phyloP scores from a whole-genome alignment of 2,797 vertebrate species.

The Gobio occitaniae region DNA sequence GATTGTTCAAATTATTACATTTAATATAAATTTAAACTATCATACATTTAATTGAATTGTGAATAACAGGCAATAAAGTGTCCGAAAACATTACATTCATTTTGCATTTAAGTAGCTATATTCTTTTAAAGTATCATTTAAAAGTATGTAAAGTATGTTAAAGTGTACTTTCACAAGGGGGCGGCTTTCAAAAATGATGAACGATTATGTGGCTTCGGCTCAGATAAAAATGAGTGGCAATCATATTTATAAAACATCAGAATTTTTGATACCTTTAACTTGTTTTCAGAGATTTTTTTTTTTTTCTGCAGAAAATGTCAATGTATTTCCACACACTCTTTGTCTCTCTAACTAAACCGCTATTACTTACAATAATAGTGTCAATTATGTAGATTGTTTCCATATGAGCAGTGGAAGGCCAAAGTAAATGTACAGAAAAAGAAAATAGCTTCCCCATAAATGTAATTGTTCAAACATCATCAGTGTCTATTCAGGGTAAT shows the following conservation, averaged over 20 bases:
- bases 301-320: not conserved
- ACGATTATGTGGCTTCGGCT: not conserved
- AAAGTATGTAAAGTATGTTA: not conserved
- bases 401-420: not conserved
- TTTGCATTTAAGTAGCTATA: not conserved
- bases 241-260: not conserved
- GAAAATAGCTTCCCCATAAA: not conserved
- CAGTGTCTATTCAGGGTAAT: constrained; percentile 2
- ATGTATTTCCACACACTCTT: not conserved
- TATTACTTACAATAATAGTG: constrained; percentile 4
- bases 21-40: not conserved
- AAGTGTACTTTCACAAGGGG: not conserved
- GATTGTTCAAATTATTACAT: not conserved
- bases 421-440: not conserved
- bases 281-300: not conserved
- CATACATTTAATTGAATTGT: not conserved
- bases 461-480: constrained; percentile 6
- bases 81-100: not conserved
- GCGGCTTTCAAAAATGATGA: not conserved
- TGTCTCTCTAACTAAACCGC: not conserved
- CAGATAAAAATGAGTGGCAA: not conserved
- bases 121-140: not conserved
- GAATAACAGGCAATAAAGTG: not conserved
- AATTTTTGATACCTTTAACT: not conserved
- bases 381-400: constrained; percentile 1